A percentile compares a stretch with the other conserved stretches of the same genome.
Evolutionary conservation across 2,888 invertebrate genomes (phyloP).

Genomic region (Penaeus monodon): DNA sequence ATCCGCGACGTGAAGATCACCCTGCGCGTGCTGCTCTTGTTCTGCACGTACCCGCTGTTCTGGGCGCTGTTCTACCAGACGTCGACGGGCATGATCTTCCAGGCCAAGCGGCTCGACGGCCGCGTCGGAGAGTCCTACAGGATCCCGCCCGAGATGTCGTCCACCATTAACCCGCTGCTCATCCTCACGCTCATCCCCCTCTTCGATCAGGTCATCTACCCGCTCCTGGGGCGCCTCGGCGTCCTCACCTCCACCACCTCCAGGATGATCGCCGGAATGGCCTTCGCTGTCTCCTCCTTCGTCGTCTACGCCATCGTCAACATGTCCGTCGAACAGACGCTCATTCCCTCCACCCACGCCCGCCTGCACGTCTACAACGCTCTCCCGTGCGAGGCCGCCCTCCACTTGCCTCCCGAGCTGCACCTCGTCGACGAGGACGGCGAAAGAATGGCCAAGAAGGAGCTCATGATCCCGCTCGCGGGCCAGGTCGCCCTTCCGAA

Average conservation of each 20-base stretch:
- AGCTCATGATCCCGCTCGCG: not conserved
- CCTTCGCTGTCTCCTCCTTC: slow-evolving; percentile 72
- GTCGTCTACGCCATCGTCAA: slow-evolving; percentile 72
- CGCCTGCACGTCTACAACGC: slow-evolving; percentile 51
- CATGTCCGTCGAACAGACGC: slow-evolving; percentile 67
- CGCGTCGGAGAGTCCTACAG: slow-evolving; percentile 37
- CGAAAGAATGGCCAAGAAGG: not conserved
- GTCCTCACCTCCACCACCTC: slow-evolving; percentile 70
- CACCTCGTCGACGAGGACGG: not conserved
- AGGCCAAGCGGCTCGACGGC: slow-evolving; percentile 57
- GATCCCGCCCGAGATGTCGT: slow-evolving; percentile 73
- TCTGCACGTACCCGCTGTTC: slow-evolving; percentile 73
- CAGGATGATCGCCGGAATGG: slow-evolving; percentile 72
- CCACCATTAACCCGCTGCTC: slow-evolving; percentile 69
- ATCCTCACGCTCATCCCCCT: slow-evolving; percentile 70
- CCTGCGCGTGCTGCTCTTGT: slow-evolving; percentile 70
- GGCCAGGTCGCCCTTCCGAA: slow-evolving; percentile 24
- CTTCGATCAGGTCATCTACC: slow-evolving; percentile 68
- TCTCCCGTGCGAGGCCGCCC: slow-evolving; percentile 36
- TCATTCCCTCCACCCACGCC: slow-evolving; percentile 23
- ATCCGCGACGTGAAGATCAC: slow-evolving; percentile 70
- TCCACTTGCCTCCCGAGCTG: slow-evolving; percentile 10
- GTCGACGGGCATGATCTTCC: slow-evolving; percentile 62
- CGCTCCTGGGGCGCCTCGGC: slow-evolving; percentile 68
- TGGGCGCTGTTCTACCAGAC: slow-evolving; percentile 75